phyloP scores from a whole-genome alignment of 2,113 vertebrate genomes.

The Peromyscus polionotus region DNA sequence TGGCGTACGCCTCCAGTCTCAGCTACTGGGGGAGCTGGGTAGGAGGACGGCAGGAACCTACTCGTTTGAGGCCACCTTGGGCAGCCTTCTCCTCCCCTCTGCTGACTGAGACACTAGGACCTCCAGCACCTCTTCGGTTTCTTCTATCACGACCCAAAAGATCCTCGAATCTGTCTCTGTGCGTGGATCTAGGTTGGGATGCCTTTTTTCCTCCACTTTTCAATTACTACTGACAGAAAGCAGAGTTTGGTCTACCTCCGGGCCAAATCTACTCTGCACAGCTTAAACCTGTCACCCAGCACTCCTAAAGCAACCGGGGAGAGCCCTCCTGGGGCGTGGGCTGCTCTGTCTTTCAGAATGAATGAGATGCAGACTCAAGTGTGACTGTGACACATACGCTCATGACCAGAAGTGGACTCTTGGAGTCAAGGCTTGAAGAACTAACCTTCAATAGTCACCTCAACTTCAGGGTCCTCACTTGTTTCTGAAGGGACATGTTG shows the following conservation, averaged over 20 bases:
- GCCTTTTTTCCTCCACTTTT: background rate
- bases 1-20: background rate
- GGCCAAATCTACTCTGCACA: background rate
- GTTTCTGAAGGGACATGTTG: slow-evolving; percentile 86
- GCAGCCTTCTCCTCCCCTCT: background rate
- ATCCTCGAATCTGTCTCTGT: background rate
- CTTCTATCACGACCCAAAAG: background rate
- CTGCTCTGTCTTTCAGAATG: background rate
- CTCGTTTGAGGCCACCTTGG: background rate
- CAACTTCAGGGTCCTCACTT: slow-evolving; percentile 90
- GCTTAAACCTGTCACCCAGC: background rate
- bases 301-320: background rate
- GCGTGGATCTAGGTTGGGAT: background rate
- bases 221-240: background rate
- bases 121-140: background rate
- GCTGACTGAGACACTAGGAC: background rate
- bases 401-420: slow-evolving; percentile 61
- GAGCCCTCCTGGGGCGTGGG: slow-evolving; percentile 37
- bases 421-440: slow-evolving; percentile 76
- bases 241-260: background rate
- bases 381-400: slow-evolving; percentile 71
- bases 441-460: slow-evolving; percentile 90
- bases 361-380: background rate
- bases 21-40: background rate
- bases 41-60: no score